Base-by-base conservation (phyloP, 2,888 invertebrate species). In the Microplitis manilae region DNA sequence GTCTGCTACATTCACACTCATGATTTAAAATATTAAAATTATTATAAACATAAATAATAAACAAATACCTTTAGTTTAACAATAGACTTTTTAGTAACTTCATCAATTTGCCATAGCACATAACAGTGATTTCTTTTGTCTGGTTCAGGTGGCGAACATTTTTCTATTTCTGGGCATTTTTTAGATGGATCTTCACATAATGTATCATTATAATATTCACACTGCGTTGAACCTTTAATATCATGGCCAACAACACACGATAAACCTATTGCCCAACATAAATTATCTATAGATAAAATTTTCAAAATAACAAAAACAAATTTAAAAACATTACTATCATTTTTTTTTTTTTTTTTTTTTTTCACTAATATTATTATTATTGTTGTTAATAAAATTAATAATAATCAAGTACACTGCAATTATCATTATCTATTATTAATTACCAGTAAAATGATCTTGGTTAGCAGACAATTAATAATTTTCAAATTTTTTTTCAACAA, bases 111-210 rank as follows among this genome's bases (percentile, higher is more conserved):
- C 97, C 97, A 97, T 0, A 97, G 89, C 0, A 95, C 96, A 88
- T 95, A 96, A 89, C 97, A 97, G 85, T 95, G 95, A 86, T 94
- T 94, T 79, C 94, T 92, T 86, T 96, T 96, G 73, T 94, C 94
- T 4, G 93, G 91, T 83, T 95, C 94, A 17, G 93, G 92, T 6
- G 92, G 91, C 72, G 91, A 92, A 87, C 97, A 97, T 85, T 93
- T 92, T 84, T 94, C 93, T 4, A 90, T 89, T 62, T 90, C 91
- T 40, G 90, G 89, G 83, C 93, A 93, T 68, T 90, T 91, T 80
- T 88, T 87, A 79, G 88, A 89, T 20, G 90, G 89, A 76, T 91
- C 90, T 13, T 88, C 85, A 83, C 93, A 93, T 83, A 90, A 89
- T 1, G 92, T 92, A 15, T 92, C 91, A 87, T 95, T 95, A 88